phyloP scores from a whole-genome alignment of 2,113 vertebrate species.

The Nesoenas mayeri region DNA sequence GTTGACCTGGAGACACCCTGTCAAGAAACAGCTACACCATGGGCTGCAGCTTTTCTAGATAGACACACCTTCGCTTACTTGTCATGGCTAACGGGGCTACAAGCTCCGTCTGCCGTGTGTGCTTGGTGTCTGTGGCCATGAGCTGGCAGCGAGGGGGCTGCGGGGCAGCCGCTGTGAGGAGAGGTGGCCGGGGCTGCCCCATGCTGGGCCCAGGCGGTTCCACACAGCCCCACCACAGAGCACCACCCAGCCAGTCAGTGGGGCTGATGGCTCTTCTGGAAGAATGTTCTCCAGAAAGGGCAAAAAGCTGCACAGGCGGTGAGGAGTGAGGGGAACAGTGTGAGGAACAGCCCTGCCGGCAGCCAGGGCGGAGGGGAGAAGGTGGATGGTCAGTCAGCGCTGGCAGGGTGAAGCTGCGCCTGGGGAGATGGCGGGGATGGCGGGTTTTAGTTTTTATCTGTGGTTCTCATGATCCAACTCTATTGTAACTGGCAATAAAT shows the following conservation, averaged over 20 bases:
- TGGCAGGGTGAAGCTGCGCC: not conserved
- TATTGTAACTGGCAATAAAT: not conserved
- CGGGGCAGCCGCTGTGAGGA: rapidly evolving
- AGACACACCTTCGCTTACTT: not conserved
- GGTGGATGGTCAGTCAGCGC: not conserved
- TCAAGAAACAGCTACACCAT: not conserved
- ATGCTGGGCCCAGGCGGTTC: not conserved
- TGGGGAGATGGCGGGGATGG: not conserved
- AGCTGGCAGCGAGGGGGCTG: too few relatives aligned
- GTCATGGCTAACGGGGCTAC: not conserved
- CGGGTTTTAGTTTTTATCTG: not conserved
- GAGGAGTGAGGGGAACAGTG: not conserved
- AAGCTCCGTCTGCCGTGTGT: not conserved
- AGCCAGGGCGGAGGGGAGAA: not conserved
- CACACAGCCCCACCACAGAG: too few relatives aligned
- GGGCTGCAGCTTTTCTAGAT: not conserved
- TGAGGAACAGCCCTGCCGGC: not conserved
- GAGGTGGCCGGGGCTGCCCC: not conserved
- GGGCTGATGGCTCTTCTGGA: not conserved
- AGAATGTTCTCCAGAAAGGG: not conserved
- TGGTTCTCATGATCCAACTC: not conserved
- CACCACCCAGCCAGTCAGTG: rapidly evolving
- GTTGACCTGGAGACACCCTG: rapidly evolving
- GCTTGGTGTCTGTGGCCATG: not conserved
- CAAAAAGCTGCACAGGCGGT: rapidly evolving